A percentile compares a stretch with the other conserved stretches of the same genome.
Conservation (phyloP, 2,113 vertebrate genomes). For the Rhea pennata region DNA sequence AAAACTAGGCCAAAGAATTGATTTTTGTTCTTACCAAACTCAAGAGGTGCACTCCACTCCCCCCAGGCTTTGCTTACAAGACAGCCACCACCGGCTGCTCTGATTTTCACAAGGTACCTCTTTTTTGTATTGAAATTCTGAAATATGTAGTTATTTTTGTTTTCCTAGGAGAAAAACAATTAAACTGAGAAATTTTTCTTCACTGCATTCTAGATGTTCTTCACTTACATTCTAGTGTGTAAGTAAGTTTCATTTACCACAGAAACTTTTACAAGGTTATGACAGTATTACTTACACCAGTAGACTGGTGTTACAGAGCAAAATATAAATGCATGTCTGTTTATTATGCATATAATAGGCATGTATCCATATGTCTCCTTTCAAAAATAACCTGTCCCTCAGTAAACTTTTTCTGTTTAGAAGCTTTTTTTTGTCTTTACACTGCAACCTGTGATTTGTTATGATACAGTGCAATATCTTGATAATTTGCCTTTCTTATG, state of each 20-base stretch:
- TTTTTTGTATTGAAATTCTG: neutral
- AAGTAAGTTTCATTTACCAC: neutral
- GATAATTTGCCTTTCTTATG: neutral
- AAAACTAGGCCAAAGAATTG: neutral
- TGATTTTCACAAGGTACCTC: constrained; percentile 29
- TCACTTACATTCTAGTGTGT: neutral
- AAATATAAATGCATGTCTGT: neutral
- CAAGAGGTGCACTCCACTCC: constrained; percentile 35
- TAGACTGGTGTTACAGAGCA: neutral
- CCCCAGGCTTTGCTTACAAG: neutral
- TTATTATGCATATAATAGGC: neutral
- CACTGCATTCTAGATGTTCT: neutral
- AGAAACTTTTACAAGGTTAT: neutral
- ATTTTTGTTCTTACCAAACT: constrained; percentile 33
- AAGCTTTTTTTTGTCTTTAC: neutral
- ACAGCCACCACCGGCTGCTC: constrained; percentile 23
- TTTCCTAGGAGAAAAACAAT: neutral
- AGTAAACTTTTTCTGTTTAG: neutral
- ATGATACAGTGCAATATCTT: neutral
- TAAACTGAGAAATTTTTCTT: neutral
- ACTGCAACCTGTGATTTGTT: neutral
- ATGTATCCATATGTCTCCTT: accelerated
- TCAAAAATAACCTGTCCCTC: neutral
- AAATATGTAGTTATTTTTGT: neutral
- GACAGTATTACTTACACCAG: neutral